Base-by-base conservation (phyloP, 1,140 invertebrate genomes). In the Drosophila suzukii region DNA sequence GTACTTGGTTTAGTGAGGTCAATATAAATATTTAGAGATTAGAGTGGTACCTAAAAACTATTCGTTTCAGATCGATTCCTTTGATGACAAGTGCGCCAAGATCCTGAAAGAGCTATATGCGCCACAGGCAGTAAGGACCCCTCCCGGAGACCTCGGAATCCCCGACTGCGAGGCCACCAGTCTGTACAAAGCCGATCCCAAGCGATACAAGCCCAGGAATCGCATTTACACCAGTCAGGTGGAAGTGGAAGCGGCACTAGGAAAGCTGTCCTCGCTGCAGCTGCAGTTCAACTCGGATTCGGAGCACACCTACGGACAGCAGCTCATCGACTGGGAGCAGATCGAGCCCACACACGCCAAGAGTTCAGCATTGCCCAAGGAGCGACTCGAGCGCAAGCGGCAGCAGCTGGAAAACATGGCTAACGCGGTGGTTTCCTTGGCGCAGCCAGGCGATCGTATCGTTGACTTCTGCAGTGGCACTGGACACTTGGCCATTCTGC, bases 381-480 rank as follows among this genome's bases (percentile, higher is more conserved):
- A 94, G 15, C 94, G 98, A 49, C 93, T 96, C 4, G 89, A 94
- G 27, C 94, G 97, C 62, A 99, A 99, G 93, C 96, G 95, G 49
- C 95, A 98, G 74, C 98, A 99, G 91, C 90, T 99, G 27, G 96
- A 98, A 92, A 98, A 97, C 91, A 93, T 99, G 68, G 95, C 95
- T n/a, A 95, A 95, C 84, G 95, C 97, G 20, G 95, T 97, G 0
- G 88, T 96, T 2, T 94, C 95, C 49, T 92, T 98, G 47, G 96
- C 95, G 0, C 93, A 93, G 58, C 78, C 93, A 11, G 93, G 93
- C 0, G 93, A 94, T 76, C 93, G 94, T 13, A 97, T 99, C 75
- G 97, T 99, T 3, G 98, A 99, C 92, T 99, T 99, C 93, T 99
- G 98, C 93, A 97, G 96, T 81, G 98, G 98, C 4, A 96, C 97